These are phyloP conservation scores for Cossypha dichroa DNA, from an alignment of 2,797 vertebrate species.

Conservation along the genomic window DNA sequence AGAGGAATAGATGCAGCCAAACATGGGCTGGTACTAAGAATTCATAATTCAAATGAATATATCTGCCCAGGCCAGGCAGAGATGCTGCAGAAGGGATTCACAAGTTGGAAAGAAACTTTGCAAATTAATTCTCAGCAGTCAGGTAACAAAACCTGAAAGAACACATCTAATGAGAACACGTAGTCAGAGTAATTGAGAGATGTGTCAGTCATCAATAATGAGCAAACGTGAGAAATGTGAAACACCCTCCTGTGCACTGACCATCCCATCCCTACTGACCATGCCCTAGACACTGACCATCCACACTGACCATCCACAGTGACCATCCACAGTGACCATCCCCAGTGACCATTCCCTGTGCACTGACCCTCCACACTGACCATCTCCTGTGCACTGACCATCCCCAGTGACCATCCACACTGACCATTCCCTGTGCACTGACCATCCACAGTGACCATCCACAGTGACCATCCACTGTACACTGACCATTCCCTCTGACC, in stretches of 20 bases:
- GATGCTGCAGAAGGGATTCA: background rate
- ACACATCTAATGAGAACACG: background rate
- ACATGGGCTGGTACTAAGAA: background rate
- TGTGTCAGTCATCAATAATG: rapidly evolving
- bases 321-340: background rate
- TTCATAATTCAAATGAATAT: background rate
- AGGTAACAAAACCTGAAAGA: background rate
- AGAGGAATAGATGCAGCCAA: background rate
- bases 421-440: background rate
- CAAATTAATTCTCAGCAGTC: background rate
- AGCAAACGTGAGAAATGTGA: background rate
- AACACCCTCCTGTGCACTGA: background rate
- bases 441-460: background rate
- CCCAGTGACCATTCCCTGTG: background rate
- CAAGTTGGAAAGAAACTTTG: background rate
- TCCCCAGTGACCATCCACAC: background rate
- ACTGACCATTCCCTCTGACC: background rate
- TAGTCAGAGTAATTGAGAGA: background rate
- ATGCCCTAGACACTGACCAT: background rate
- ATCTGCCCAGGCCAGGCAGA: background rate
- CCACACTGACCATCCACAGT: background rate
- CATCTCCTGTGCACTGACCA: background rate
- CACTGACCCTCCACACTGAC: background rate
- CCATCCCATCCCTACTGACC: too few relatives aligned
- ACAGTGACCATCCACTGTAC: too few relatives aligned